A percentile compares a stretch with the other conserved stretches of the same genome.
Conservation (phyloP, 2,888 invertebrate genomes). For the Thysanoteuthis rhombus region DNA sequence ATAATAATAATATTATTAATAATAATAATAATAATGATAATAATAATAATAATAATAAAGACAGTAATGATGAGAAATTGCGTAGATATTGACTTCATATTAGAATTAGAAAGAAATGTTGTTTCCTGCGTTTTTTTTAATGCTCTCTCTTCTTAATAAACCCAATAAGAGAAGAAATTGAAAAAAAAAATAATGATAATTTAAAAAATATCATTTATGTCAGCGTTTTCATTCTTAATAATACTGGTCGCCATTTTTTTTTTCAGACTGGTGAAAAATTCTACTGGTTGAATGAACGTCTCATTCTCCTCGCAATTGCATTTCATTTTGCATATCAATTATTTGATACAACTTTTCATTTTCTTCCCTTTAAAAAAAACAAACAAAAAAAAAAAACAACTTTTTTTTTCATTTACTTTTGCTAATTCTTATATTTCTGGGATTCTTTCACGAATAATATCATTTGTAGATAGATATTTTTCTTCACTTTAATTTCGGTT, state of each 20-base stretch:
- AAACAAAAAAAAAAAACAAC: neutral
- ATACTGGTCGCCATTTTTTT: neutral
- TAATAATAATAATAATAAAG: too few species aligned
- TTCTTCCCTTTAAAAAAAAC: neutral
- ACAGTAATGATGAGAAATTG: too few species aligned
- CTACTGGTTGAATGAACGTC: neutral
- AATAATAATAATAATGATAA: too few species aligned
- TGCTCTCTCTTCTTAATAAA: too few species aligned
- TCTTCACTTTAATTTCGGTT: neutral
- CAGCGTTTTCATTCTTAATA: neutral
- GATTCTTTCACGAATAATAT: neutral
- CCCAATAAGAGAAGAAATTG: too few species aligned
- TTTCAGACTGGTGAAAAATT: neutral
- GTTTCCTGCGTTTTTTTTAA: too few species aligned
- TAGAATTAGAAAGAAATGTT: too few species aligned
- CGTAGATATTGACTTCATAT: too few species aligned
- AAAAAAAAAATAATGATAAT: neutral
- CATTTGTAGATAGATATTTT: neutral
- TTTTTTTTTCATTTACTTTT: too few species aligned
- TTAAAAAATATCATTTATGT: neutral
- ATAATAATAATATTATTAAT: too few species aligned
- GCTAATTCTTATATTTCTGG: too few species aligned
- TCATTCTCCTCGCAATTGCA: neutral
- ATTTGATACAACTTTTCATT: neutral
- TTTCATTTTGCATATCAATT: neutral